A percentile compares a stretch with the other conserved stretches of the same genome.
phyloP scores from a whole-genome alignment of 2,888 invertebrate genomes.

The Sabatieria punctata region DNA sequence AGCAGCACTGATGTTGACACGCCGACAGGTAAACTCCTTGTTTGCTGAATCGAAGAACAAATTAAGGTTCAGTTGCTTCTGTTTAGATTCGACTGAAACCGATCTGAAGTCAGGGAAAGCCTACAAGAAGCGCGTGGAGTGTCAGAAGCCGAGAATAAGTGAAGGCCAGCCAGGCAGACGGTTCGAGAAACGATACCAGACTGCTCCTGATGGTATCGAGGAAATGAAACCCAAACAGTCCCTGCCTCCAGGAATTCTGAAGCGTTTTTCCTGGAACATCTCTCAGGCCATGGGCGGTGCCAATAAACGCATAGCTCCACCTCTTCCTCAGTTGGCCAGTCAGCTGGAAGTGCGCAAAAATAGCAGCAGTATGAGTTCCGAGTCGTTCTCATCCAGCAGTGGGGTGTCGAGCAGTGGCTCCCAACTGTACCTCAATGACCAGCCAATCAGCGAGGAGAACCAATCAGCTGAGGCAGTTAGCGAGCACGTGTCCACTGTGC shows the following conservation, averaged over 20 bases:
- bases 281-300: neutral
- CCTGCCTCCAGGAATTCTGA: neutral
- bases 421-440: neutral
- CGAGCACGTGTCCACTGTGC: no score
- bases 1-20: no score
- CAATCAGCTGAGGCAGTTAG: no score
- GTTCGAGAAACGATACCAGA: neutral
- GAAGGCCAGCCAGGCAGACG: neutral
- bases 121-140: neutral
- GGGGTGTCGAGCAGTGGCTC: neutral
- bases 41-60: no score
- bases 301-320: neutral
- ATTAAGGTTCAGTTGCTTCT: no score
- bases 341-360: neutral
- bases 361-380: neutral
- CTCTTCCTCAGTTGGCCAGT: neutral
- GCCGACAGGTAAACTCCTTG: no score
- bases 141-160: neutral
- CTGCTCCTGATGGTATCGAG: neutral
- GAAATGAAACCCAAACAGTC: neutral
- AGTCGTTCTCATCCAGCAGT: neutral
- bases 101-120: no score
- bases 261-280: constrained; percentile 2
- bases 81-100: no score
- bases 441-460: no score